Percentiles rank a stretch among this genome's conserved stretches.
Conservation (phyloP, 1,140 invertebrate genomes). For the Drosophila saltans region DNA sequence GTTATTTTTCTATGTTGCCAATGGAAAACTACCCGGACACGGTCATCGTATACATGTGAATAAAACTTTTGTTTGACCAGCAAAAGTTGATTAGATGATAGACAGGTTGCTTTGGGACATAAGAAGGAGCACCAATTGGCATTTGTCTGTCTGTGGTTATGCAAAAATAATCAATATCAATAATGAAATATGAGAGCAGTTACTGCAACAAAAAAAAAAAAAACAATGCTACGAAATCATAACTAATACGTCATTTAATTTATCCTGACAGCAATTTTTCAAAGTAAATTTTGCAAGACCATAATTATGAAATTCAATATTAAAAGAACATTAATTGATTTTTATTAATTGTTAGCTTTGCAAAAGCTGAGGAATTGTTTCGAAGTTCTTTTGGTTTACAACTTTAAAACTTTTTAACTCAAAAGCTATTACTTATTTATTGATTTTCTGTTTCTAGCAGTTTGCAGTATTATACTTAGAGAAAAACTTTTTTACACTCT, state of each 20-base stretch:
- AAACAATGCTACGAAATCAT: neutral
- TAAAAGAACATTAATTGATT: neutral
- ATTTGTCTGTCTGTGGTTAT: neutral
- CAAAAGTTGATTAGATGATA: conserved; percentile 8
- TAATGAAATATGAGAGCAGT: neutral
- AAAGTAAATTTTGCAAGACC: neutral
- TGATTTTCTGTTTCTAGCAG: too few relatives aligned
- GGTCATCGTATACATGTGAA: neutral
- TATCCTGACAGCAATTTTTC: neutral
- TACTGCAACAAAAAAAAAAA: neutral
- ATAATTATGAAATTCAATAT: neutral
- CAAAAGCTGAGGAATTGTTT: too few relatives aligned
- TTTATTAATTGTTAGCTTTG: too few relatives aligned
- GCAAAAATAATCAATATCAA: neutral
- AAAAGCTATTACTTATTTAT: too few relatives aligned
- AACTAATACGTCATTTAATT: neutral
- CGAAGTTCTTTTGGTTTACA: too few relatives aligned
- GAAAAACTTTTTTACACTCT: too few relatives aligned
- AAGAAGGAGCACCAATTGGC: neutral
- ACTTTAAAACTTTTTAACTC: too few relatives aligned
- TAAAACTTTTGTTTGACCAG: conserved; percentile 3
- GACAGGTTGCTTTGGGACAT: conserved; percentile 5
- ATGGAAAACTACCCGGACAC: neutral
- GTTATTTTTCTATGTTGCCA: conserved; percentile 10
- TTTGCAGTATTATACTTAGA: too few relatives aligned